phyloP scores from a whole-genome alignment of 2,113 vertebrate species.

The Otis tarda region DNA sequence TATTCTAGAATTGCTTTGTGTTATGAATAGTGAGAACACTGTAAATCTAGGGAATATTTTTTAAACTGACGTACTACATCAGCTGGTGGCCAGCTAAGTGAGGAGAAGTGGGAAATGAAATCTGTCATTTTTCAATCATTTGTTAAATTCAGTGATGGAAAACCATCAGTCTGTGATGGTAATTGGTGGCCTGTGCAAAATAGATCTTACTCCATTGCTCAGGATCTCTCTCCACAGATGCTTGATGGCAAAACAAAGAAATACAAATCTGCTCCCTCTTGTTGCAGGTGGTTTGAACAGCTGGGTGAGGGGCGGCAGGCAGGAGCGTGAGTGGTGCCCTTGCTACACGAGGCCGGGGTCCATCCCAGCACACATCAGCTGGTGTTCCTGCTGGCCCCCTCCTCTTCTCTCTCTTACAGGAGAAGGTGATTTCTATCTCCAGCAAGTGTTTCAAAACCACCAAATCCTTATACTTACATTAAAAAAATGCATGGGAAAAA shows the following conservation, averaged over 20 bases:
- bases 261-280: background rate
- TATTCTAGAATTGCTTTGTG: background rate
- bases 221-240: background rate
- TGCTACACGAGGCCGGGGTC: background rate
- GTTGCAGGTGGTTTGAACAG: background rate
- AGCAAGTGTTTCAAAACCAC: background rate
- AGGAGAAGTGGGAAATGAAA: background rate
- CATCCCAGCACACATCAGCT: accelerated
- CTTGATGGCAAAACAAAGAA: background rate
- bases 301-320: too few relatives aligned
- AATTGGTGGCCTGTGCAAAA: background rate
- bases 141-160: background rate
- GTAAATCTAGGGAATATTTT: background rate
- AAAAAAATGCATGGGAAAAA: background rate
- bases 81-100: background rate
- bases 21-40: background rate
- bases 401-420: background rate
- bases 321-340: accelerated
- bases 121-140: background rate
- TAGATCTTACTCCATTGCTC: background rate
- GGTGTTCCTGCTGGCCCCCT: background rate
- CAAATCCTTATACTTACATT: background rate
- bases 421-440: background rate
- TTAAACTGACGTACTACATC: background rate
- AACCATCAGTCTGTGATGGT: background rate